phyloP scores from a whole-genome alignment of 1,140 invertebrate species.

The Tachypleus tridentatus region DNA sequence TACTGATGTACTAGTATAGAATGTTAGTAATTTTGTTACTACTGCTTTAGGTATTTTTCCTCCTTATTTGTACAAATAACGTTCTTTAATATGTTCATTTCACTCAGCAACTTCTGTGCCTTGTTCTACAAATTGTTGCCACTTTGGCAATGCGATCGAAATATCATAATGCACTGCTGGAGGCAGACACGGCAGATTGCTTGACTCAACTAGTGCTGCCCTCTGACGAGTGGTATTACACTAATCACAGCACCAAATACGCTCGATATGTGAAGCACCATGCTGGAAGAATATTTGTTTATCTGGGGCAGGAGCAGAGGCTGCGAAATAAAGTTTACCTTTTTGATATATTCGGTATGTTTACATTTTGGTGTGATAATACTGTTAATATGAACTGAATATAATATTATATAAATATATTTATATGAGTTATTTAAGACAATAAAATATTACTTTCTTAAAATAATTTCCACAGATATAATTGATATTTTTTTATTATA shows the following conservation, averaged over 20 bases:
- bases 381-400: no score
- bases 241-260: slow-evolving; percentile 55
- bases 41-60: no score
- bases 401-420: no score
- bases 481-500: no score
- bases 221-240: slow-evolving; percentile 61
- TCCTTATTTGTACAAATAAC: no score
- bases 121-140: slow-evolving; percentile 52
- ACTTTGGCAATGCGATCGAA: slow-evolving; percentile 45
- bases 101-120: slow-evolving; percentile 50
- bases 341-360: slow-evolving; percentile 34
- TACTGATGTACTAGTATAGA: no score
- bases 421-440: no score
- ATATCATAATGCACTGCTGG: slow-evolving; percentile 43
- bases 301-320: slow-evolving; percentile 41
- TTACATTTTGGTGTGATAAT: no score
- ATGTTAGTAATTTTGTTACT: no score
- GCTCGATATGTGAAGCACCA: slow-evolving; percentile 56
- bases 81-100: not conserved
- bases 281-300: slow-evolving; percentile 50
- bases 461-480: no score
- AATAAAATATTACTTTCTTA: no score
- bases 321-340: slow-evolving; percentile 42
- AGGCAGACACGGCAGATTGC: slow-evolving; percentile 49
- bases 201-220: slow-evolving; percentile 52